Conservation (phyloP, 2,113 vertebrate genomes). For the Ailuropoda melanoleuca region DNA sequence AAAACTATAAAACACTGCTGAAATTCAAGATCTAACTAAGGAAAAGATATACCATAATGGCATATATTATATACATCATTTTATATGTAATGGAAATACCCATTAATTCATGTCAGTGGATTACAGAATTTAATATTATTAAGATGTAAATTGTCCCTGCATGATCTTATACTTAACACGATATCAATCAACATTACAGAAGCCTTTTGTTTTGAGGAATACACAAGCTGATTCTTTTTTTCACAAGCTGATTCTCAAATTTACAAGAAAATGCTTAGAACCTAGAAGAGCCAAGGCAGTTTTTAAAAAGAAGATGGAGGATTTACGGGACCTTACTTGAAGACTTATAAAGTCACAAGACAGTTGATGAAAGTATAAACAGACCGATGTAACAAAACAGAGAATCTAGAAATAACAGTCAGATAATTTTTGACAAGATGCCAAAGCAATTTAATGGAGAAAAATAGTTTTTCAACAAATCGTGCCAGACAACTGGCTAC, state of each 20-base stretch:
- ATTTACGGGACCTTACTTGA: background rate
- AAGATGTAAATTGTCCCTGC: background rate
- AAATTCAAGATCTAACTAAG: background rate
- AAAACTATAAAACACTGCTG: background rate
- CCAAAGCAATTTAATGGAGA: background rate
- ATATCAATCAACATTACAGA: background rate
- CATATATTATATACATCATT: too few relatives aligned
- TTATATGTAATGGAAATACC: background rate
- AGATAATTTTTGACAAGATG: background rate
- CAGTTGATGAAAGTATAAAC: background rate
- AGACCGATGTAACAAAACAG: background rate
- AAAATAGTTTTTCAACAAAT: background rate
- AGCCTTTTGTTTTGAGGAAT: background rate
- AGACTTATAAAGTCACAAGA: background rate
- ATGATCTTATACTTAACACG: background rate
- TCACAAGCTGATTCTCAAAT: background rate
- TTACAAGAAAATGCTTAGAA: background rate
- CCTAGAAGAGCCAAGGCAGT: background rate
- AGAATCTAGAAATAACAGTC: background rate
- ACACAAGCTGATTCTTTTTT: background rate
- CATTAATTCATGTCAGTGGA: background rate
- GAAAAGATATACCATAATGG: background rate
- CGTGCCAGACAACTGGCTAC: too few relatives aligned
- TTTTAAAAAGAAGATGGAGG: background rate
- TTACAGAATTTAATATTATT: background rate